These are phyloP conservation scores for Eilema depressum DNA, from an alignment of 2,888 invertebrate species.

Conservation along the genomic window DNA sequence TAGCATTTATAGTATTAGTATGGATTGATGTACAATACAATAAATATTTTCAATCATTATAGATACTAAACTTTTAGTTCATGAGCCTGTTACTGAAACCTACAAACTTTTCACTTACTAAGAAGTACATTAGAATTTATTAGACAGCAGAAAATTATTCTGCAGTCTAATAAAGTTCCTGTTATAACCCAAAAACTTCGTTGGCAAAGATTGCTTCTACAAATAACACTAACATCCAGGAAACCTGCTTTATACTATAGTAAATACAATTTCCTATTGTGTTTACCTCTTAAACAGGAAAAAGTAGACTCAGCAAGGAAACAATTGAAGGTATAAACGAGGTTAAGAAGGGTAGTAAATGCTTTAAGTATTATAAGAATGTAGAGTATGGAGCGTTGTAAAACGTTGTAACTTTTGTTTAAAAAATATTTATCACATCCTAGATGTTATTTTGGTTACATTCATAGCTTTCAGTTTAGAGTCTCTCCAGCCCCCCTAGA, in stretches of 20 bases:
- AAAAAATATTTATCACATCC: neutral
- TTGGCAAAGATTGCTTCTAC: constrained; percentile 13
- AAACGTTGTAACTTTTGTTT: neutral
- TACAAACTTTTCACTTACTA: too few relatives aligned
- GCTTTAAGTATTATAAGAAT: neutral
- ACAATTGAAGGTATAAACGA: neutral
- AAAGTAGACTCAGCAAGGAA: neutral
- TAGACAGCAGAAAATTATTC: too few relatives aligned
- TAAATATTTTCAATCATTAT: too few relatives aligned
- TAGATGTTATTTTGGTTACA: too few relatives aligned
- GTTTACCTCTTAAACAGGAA: neutral
- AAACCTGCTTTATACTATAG: neutral
- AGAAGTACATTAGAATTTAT: too few relatives aligned
- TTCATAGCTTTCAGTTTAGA: too few relatives aligned
- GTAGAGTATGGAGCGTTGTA: neutral
- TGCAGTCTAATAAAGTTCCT: neutral
- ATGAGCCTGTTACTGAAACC: too few relatives aligned
- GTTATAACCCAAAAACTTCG: constrained; percentile 6
- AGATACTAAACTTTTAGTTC: too few relatives aligned
- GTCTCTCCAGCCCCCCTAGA: too few relatives aligned
- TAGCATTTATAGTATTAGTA: too few relatives aligned
- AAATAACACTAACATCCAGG: constrained; percentile 9
- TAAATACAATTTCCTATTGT: constrained; percentile 9
- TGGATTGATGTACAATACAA: too few relatives aligned
- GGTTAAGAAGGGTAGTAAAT: neutral